phyloP scores from a whole-genome alignment of 1,140 invertebrate species.

The Saccostrea echinata region DNA sequence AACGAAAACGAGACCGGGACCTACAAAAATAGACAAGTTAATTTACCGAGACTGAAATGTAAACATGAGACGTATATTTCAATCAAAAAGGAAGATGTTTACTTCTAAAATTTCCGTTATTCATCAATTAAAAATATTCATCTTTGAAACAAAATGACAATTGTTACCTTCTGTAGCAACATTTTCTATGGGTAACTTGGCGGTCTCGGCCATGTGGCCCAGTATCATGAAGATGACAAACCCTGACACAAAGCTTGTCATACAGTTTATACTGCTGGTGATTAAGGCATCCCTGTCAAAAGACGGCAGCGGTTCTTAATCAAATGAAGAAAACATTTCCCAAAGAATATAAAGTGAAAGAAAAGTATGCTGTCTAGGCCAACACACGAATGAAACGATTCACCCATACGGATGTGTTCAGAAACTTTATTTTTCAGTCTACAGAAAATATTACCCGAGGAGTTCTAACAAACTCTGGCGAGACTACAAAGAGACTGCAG shows the following conservation, averaged over 20 bases:
- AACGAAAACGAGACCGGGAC: conserved; percentile 90
- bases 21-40: conserved; percentile 73
- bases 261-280: conserved; percentile 96
- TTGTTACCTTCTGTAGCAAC: conserved; percentile 91
- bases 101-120: neutral
- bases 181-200: conserved; percentile 88
- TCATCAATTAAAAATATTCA: too few species aligned
- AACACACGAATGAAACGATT: too few species aligned
- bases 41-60: neutral
- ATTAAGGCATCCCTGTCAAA: conserved; percentile 92
- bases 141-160: neutral
- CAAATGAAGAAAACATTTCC: too few species aligned
- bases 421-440: too few species aligned
- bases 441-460: too few species aligned
- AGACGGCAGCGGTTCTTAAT: neutral
- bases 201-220: conserved; percentile 82
- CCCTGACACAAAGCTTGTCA: conserved; percentile 97
- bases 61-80: neutral
- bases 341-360: too few species aligned
- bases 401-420: too few species aligned
- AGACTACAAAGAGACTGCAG: too few species aligned
- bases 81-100: neutral
- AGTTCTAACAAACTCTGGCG: too few species aligned
- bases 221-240: conserved; percentile 98
- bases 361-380: too few species aligned